phyloP scores from a whole-genome alignment of 2,888 invertebrate species.

The Stenoptilia bipunctidactyla region DNA sequence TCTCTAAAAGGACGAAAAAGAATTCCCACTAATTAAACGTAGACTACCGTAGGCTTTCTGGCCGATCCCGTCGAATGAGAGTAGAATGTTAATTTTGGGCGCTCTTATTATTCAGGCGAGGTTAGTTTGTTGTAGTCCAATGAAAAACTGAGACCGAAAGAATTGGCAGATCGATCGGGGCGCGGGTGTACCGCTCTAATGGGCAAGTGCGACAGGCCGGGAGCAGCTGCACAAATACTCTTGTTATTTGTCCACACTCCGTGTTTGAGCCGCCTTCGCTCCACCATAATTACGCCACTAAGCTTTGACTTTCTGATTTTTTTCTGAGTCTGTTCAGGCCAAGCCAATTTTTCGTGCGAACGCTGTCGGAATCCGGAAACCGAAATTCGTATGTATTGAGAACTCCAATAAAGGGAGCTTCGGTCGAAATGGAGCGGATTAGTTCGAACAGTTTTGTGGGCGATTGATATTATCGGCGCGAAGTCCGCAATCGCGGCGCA shows the following conservation, averaged over 20 bases:
- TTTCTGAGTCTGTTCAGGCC: constrained; percentile 23
- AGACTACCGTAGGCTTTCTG: constrained; percentile 32
- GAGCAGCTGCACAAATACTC: constrained; percentile 56
- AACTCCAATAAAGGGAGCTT: constrained; percentile 33
- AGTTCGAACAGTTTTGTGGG: constrained; percentile 19
- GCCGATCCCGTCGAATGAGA: constrained; percentile 39
- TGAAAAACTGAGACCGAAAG: constrained; percentile 23
- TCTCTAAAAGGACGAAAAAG: constrained; percentile 44
- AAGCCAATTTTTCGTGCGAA: constrained; percentile 31
- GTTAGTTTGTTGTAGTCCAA: constrained; percentile 29
- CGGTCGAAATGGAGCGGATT: constrained; percentile 19
- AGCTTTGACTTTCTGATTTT: constrained; percentile 43
- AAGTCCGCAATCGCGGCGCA: constrained; percentile 22
- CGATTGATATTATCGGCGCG: constrained; percentile 33
- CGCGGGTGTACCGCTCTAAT: constrained; percentile 21
- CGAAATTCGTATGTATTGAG: constrained; percentile 26
- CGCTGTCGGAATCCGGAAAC: constrained; percentile 33
- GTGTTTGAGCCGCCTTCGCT: constrained; percentile 39
- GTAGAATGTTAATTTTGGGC: constrained; percentile 44
- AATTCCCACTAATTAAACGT: constrained; percentile 56
- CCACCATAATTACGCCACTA: constrained; percentile 47
- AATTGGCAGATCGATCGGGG: constrained; percentile 18
- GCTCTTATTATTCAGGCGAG: constrained; percentile 31
- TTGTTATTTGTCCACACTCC: constrained; percentile 50
- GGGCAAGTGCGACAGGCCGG: constrained; percentile 20